phyloP scores from a whole-genome alignment of 2,113 vertebrate genomes.

The Daubentonia madagascariensis region DNA sequence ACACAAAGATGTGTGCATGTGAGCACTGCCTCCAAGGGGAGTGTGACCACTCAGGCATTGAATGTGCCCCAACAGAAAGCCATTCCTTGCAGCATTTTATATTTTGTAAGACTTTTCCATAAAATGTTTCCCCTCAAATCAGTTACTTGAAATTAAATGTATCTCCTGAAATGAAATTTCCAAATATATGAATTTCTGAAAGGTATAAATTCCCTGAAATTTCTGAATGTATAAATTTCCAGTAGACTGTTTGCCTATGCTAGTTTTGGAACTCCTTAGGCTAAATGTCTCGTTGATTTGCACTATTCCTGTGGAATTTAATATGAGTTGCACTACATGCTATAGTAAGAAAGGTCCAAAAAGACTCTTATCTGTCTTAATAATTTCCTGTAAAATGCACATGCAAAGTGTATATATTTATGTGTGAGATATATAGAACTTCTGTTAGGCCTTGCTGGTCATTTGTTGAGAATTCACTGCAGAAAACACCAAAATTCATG shows the following conservation, averaged over 20 bases:
- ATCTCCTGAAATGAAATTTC: neutral
- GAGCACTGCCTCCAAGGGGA: neutral
- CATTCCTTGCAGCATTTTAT: neutral
- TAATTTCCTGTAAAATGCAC: neutral
- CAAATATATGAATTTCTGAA: slow-evolving; percentile 19
- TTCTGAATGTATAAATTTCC: neutral
- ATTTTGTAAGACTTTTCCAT: neutral
- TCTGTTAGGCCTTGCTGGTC: neutral
- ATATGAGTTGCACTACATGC: neutral
- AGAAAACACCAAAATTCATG: neutral
- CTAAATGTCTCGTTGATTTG: neutral
- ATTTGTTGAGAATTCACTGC: neutral
- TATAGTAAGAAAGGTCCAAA: neutral
- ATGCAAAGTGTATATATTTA: neutral
- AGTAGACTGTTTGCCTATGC: neutral
- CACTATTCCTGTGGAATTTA: slow-evolving; percentile 22
- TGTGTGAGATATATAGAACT: neutral
- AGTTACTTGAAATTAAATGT: slow-evolving; percentile 7
- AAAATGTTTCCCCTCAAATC: neutral
- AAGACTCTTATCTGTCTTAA: neutral
- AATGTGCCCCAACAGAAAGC: neutral
- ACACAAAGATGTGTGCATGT: fast-evolving
- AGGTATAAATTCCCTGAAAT: neutral
- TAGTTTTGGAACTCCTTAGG: neutral
- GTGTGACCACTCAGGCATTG: no score